Base-by-base conservation (phyloP, 2,113 vertebrate genomes). In the Eudorcas thomsonii region DNA sequence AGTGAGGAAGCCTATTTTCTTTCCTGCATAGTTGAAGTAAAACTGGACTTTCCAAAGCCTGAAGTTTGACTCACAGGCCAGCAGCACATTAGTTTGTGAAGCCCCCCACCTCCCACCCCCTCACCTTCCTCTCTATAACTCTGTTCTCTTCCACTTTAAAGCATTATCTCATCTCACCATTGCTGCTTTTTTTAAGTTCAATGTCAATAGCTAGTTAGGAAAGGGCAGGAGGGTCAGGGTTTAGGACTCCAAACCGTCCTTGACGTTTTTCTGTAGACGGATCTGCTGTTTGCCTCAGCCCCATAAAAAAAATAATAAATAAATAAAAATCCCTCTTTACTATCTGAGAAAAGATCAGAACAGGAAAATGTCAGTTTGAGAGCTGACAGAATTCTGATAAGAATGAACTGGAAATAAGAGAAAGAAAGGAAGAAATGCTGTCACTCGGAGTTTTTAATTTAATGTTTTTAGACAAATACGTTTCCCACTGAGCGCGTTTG, bases 301-400 rank as follows among this genome's bases (percentile, higher is more conserved):
- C 71, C 96, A 97, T 98, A 98, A 96, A 98, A 98, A 74, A 74
- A 92, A 85, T 25, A 52, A 57, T 57, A 5, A 54, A 43, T 33
- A 23, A 60, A 57, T 45, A 96, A 97, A 97, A 96, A 93, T 85
- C 60, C 52, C 85, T 97, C 98, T 98, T 95, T 97, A 95, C 98
- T 99, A 99, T 99, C 99, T 99, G 98, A 98, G 97, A 96, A 98
- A 97, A 98, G 98, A 99, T 99, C 99, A 98, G 98, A 98, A 99
- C 98, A 98, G 98, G 98, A 98, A 99, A 99, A 99, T 99, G 98
- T 99, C 99, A 99, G 96, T 99, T 98, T 98, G 97, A 98, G 98
- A 98, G 98, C 98, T 99, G 99, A 99, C 98, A 99, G 98, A 98
- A 98, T 98, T 98, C 98, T 98, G 99, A 99, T 99, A 99, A 99